Base-by-base conservation (phyloP, 2,113 vertebrate species). In the Syrrhaptes paradoxus region DNA sequence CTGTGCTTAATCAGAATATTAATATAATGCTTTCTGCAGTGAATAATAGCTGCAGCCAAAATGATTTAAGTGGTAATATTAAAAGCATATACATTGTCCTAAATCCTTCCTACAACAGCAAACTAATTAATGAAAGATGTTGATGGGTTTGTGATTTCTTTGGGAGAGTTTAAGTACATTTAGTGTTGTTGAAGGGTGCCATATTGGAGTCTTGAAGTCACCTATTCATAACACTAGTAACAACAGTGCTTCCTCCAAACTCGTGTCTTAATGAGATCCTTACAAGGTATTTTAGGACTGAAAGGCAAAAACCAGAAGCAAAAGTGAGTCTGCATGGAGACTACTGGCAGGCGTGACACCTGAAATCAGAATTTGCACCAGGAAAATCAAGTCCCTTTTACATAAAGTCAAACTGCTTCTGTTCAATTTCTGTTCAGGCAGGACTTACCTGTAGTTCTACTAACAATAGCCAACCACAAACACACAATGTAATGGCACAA, bases 1-100 rank as follows among this genome's bases (percentile, higher is more conserved):
- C 77, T 93, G 61, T 89, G 83, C 81, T 76, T 96, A 85, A 94
- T 55, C 61, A 83, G 74, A 92, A 84, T 58, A 76, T 84, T 94
- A 87, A 92, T 55, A 46, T 29, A 95, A 80, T 18, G 13, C 2
- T 5, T 87, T 90, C 90, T 88, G 57, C 34, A 72, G 54, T 14
- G 22, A 87, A 41, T 34, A 63, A 67, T 89, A 57, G 34, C 59
- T 67, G 52, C 28, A 87, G 62, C 58, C 76, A 84, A 63, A 65
- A 76, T 4, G 0, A 85, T 78, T 89, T 93, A 94, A 29, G 77
- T 31, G 58, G 48, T 21, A 58, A 62, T 26, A 77, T 26, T 57
- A 70, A 95, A 91, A 91, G 31, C 46, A 70, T 10, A 38, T 21
- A 91, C 11, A 38, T 4, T 87, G 46, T 28, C 41, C 41, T 1